Base-by-base conservation (phyloP, 1,140 invertebrate genomes). In the Yoshiicerus persimilis region DNA sequence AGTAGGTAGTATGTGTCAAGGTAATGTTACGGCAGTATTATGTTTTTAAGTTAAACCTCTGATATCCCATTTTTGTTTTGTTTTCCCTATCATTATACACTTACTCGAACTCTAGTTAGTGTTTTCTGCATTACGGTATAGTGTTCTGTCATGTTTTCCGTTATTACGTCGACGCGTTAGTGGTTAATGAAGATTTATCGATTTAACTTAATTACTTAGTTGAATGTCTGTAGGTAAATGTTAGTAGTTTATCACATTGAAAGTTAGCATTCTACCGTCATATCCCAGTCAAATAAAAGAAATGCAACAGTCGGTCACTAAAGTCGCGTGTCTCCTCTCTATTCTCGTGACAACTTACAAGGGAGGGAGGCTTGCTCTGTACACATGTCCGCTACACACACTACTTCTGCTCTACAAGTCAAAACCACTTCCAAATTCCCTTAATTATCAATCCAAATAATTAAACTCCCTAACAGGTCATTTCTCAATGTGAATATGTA, bases 201-300 rank as follows among this genome's bases (percentile, higher is more conserved):
- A 30, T 70, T 70, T 30, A 25, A 30, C 25, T 30, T 70, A 70
- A 70, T 30, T 70, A 70, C 66, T 56, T 47, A 47, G 41, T 47
- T 56, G 47, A 56, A 56, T 56, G 47, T 56, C 47, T 5, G 47
- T 56, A 56, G 47, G 75, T 80, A 38, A 36, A 20, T 38, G 32
- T 80, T 34, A 80, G 75, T 80, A 36, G 30, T 38, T 80, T 80
- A 80, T 80, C 75, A 80, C 75, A 80, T 80, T 80, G 75, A 80
- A 80, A 70, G 30, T 80, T 80, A 36, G 75, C 32, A 80, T 36
- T 80, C 75, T 80, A 80, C 75, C 16, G 75, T 80, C 75, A 34
- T 70, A 27, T 70, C 11, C 23, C 23, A 27, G 64, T 70, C 64
- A 70, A 70, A 70, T 70, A 6, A 70, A 70, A 30, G 5, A 70